phyloP scores from a whole-genome alignment of 2,113 vertebrate genomes.

The Tychaedon coryphoeus region DNA sequence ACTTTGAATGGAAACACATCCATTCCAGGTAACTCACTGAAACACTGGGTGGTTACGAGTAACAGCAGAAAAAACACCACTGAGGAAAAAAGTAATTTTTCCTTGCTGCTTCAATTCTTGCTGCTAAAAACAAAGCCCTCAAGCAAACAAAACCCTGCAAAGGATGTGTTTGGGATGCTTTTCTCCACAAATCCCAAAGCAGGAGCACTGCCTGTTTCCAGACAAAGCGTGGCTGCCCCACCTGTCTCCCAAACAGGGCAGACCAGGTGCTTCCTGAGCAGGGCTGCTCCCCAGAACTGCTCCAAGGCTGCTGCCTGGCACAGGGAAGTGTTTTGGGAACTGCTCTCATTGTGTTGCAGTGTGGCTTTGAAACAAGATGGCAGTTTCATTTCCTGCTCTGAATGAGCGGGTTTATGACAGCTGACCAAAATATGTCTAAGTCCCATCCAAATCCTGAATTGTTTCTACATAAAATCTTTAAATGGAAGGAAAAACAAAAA shows the following conservation, averaged over 20 bases:
- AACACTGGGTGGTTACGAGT: fast-evolving
- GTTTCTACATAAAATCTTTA: neutral
- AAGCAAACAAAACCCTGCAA: fast-evolving
- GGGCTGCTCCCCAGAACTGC: neutral
- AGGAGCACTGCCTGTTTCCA: neutral
- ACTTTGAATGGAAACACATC: fast-evolving
- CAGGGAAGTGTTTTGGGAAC: neutral
- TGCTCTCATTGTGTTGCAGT: neutral
- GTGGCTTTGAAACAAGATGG: neutral
- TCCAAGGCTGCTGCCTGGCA: neutral
- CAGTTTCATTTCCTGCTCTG: conserved; percentile 6
- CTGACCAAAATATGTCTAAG: neutral
- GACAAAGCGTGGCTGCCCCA: neutral
- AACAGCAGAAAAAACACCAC: neutral
- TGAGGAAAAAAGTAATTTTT: neutral
- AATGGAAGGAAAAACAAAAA: neutral
- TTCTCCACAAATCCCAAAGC: neutral
- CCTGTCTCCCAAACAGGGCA: neutral
- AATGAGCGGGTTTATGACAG: neutral
- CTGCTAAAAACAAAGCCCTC: neutral
- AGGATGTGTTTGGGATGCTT: neutral
- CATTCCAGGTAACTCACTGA: neutral
- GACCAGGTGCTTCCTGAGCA: conserved; percentile 30
- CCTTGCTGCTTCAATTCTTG: neutral
- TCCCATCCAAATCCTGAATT: fast-evolving